Base-by-base conservation (phyloP, 2,113 vertebrate species). In the Brienomyrus longianalis region DNA sequence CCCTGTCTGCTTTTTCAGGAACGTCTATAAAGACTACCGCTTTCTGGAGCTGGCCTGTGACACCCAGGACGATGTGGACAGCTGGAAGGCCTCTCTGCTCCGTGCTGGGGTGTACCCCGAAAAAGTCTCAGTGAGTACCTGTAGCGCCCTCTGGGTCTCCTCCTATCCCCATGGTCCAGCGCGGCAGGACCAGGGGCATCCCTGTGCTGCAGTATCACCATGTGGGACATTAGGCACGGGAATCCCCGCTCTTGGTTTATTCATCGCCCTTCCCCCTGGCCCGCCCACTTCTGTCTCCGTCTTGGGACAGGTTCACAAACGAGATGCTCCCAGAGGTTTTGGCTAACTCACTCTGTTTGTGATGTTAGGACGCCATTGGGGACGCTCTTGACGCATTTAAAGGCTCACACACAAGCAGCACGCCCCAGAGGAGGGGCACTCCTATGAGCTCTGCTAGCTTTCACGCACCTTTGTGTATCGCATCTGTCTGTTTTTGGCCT, bases 1-100 rank as follows among this genome's bases (percentile, higher is more conserved):
- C 9, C 10, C 83, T 91, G 66, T 90, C 90, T 91, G 62, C 90
- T 91, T 9, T 88, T 87, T 70, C 93, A 98, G 98, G 96, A 98
- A 99, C 93, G 97, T 98, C 93, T 99, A 98, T 94, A 99, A 98
- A 95, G 97, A 98, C 96, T 97, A 98, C 95, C 97, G 96, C 90
- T 96, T 96, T 94, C 96, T 98, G 93, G 98, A 98, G 94, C 94
- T 98, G 93, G 96, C 97, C 88, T 98, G 97, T 92, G 96, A 97
- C 93, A 96, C 97, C 87, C 97, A 97, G 93, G 98, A 98, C 94
- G 97, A 98, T 90, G 93, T 98, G 93, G 97, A 98, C 96, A 97
- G 97, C 97, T 99, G 98, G 98, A 98, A 98, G 94, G 97, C 97
- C n/a, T 99, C 98, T 91, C 95, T 99, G 66, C 96, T 98, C 0